Conservation (phyloP, 2,113 vertebrate genomes). For the Microtus pennsylvanicus region DNA sequence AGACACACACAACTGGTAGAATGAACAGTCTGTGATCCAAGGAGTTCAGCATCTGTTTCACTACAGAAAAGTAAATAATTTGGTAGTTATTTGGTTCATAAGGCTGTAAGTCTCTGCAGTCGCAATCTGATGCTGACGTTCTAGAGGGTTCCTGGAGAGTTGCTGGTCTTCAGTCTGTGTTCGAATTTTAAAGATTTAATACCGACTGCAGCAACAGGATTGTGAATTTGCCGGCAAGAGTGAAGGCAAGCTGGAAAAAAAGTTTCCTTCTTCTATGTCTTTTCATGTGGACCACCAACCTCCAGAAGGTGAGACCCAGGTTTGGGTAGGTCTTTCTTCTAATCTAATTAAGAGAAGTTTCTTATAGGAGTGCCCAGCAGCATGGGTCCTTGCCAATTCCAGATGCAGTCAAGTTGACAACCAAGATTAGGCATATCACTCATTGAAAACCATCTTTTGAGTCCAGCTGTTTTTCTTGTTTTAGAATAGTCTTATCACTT, state of each 20-base stretch:
- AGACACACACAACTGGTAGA: neutral
- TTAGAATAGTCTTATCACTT: neutral
- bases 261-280: neutral
- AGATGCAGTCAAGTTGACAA: neutral
- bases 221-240: neutral
- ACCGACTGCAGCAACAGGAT: neutral
- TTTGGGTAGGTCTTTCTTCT: neutral
- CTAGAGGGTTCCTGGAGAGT: neutral
- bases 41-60: neutral
- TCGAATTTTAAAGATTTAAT: neutral
- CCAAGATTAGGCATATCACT: neutral
- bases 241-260: neutral
- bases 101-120: too few species aligned
- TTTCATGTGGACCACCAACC: too few species aligned
- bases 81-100: neutral
- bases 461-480: neutral
- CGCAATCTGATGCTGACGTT: neutral
- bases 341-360: neutral
- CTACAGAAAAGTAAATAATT: neutral
- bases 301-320: neutral
- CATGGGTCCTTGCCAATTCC: neutral
- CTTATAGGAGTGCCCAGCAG: neutral
- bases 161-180: neutral
- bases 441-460: neutral
- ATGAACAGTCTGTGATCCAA: neutral